These are phyloP conservation scores for Panurus biarmicus DNA, from an alignment of 2,113 vertebrate genomes.

Conservation along the genomic window DNA sequence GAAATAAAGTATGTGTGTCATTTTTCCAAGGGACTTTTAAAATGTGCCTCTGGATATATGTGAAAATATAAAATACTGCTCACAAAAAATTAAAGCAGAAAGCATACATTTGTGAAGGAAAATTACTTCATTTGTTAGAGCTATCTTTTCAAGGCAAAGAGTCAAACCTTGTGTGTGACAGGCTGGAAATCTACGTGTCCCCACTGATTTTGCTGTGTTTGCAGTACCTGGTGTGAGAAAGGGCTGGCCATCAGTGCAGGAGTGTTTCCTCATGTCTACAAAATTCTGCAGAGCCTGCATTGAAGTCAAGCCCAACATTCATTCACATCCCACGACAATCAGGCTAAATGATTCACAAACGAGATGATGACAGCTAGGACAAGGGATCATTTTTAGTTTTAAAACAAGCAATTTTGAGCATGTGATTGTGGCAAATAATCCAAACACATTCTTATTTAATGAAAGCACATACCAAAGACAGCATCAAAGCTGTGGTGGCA, in stretches of 20 bases:
- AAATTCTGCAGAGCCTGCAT: neutral
- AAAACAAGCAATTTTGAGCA: neutral
- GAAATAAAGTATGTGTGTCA: constrained; percentile 25
- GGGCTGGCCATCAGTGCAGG: neutral
- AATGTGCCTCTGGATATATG: constrained; percentile 26
- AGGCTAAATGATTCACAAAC: neutral
- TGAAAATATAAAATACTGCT: constrained; percentile 20
- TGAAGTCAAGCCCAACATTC: neutral
- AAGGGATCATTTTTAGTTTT: neutral
- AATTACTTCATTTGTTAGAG: neutral
- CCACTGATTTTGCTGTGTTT: neutral
- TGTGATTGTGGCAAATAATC: neutral
- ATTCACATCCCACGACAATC: neutral
- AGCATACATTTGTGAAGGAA: neutral
- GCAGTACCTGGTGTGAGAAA: neutral
- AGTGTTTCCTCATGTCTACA: neutral
- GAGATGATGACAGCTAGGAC: constrained; percentile 1
- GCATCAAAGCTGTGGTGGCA: neutral
- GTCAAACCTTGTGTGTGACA: neutral
- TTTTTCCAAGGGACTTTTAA: constrained; percentile 34
- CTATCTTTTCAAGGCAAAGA: constrained; percentile 23
- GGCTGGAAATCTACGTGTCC: neutral
- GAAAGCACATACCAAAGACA: neutral
- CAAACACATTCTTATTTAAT: neutral
- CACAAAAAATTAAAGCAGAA: constrained; percentile 8